A percentile compares a stretch with the other conserved stretches of the same genome.
phyloP scores from a whole-genome alignment of 2,797 vertebrate species.

The Sciurus carolinensis region DNA sequence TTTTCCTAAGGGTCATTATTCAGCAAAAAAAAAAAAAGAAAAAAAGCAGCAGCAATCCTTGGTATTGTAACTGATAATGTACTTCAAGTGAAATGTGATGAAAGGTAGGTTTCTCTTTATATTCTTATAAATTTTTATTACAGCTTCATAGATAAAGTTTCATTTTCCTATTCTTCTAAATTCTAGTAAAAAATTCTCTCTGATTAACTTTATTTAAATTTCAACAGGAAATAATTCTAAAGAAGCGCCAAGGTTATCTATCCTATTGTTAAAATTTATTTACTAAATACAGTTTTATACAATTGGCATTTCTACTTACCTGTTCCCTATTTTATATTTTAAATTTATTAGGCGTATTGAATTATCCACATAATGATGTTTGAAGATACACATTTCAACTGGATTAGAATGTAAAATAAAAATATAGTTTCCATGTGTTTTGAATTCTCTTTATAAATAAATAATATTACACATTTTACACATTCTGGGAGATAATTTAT shows the following conservation, averaged over 20 bases:
- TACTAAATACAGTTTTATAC: not conserved
- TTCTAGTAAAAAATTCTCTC: not conserved
- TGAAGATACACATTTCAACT: not conserved
- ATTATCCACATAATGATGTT: not conserved
- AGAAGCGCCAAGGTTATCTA: not conserved
- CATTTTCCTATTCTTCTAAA: not conserved
- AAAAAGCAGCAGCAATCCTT: constrained; percentile 84
- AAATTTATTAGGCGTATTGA: not conserved
- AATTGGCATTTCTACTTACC: not conserved
- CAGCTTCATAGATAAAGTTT: not conserved
- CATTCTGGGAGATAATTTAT: constrained; percentile 28
- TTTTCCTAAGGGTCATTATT: constrained; percentile 90
- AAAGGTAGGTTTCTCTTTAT: constrained; percentile 85
- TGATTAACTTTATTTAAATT: constrained; percentile 1
- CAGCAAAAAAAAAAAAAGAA: constrained; percentile 85
- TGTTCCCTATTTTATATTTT: not conserved
- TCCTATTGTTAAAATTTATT: not conserved
- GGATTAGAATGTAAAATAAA: not conserved
- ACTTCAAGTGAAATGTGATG: constrained; percentile 89
- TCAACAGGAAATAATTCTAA: not conserved
- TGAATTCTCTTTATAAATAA: not conserved
- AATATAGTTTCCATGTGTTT: not conserved
- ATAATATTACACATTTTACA: not conserved
- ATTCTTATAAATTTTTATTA: not conserved
- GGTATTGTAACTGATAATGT: constrained; percentile 90